Percentiles rank a stretch among this genome's conserved stretches.
Conservation (phyloP, 2,797 vertebrate genomes). For the Dicrostonyx torquatus region DNA sequence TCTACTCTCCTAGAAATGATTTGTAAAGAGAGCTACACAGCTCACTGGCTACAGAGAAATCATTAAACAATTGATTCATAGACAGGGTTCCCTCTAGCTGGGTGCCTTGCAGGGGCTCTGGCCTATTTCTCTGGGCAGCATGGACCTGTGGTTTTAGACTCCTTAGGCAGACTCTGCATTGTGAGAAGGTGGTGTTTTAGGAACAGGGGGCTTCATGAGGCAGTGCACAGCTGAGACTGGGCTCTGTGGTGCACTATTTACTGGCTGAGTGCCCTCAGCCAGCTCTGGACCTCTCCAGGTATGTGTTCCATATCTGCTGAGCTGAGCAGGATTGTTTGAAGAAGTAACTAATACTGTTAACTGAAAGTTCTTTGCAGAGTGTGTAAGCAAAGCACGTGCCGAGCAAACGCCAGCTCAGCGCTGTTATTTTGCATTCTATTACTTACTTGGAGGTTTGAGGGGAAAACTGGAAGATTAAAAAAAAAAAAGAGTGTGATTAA, state of each 20-base stretch:
- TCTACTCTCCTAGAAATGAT: neutral
- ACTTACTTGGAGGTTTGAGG: conserved; percentile 10
- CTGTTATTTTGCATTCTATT: neutral
- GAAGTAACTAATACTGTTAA: neutral
- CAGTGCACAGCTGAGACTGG: accelerated
- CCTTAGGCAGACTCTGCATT: neutral
- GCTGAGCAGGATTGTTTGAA: conserved; percentile 2
- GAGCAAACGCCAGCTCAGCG: neutral
- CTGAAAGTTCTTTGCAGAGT: neutral
- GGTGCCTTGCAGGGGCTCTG: neutral
- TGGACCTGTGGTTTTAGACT: neutral
- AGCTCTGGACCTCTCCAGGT: neutral
- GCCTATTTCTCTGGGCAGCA: neutral
- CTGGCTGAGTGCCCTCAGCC: neutral
- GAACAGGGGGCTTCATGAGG: accelerated
- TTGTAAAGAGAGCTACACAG: neutral
- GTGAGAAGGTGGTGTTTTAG: neutral
- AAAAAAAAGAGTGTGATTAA: neutral
- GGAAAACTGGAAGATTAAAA: neutral
- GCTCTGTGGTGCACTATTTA: neutral
- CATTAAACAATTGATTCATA: neutral
- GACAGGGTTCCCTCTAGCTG: neutral
- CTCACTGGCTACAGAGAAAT: neutral
- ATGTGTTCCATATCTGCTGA: neutral
- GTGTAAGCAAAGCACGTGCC: neutral